Evolutionary conservation across 2,113 vertebrate species (phyloP), one percentile per base, ranked within the genome.

Genomic region (Brachyhypopomus occidentalis): DNA sequence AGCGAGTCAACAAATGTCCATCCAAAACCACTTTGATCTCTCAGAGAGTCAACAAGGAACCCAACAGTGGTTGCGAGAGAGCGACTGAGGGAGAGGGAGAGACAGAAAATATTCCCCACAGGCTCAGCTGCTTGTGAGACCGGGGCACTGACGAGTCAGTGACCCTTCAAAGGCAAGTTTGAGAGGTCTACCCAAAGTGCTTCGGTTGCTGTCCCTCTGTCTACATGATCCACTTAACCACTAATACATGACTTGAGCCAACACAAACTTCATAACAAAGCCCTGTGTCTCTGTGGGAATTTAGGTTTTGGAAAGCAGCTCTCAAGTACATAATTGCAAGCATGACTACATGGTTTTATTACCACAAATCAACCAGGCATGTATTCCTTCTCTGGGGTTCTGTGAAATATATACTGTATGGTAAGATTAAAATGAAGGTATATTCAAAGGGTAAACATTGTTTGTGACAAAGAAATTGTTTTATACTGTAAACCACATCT

Each of bases 351-450:
- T 5, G 34, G 60, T 55, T 59, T 60, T 63, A 56, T 34, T 56
- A 58, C 34, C 59, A 34, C 11, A 27, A 64, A 16, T 23, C 36
- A 79, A 1, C 17, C 71, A 38, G 71, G 71, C 56, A 4, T 63
- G 9, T 20, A 34, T 72, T 27, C 36, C 52, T 64, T 48, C 23
- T 23, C 27, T 25, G 30, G 48, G 30, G 59, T 56, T 7, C 9
- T 23, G 7, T 52, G 48, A 34, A 27, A 38, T 48, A 59, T 8
- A 19, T 11, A 45, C 16, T 11, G 62, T 22, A 30, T 1, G 2
- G 41, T 23, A 64, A 78, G 55, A 38, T 62, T 74, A 78, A 59
- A 36, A 74, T 25, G 25, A 41, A 60, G 22, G 71, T 69, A 19
- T 25, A 14, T 74, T 30, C 4, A 25, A 78, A 72, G 22, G 59